Conservation (phyloP, 2,888 invertebrate species). For the Pharmacophagus antenor region DNA sequence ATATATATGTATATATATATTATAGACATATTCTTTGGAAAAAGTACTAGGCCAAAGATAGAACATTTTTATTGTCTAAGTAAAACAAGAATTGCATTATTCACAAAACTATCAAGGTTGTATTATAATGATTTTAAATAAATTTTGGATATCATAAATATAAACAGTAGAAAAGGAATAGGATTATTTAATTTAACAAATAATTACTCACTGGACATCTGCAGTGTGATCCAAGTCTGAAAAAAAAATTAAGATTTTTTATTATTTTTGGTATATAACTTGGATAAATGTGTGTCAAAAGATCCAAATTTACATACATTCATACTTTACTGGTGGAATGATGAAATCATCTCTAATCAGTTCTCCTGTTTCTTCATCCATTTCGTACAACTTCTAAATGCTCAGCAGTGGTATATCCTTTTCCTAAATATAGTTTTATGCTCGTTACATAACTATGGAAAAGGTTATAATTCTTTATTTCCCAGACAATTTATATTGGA, state of each 20-base stretch:
- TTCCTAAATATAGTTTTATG: neutral
- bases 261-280: neutral
- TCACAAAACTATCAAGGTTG: too few species aligned
- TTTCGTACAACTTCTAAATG: slow-evolving; percentile 32
- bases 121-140: too few species aligned
- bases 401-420: neutral
- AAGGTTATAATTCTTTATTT: neutral
- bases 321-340: slow-evolving; percentile 87
- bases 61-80: too few species aligned
- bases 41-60: too few species aligned
- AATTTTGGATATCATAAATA: too few species aligned
- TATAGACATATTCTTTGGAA: too few species aligned
- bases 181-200: neutral
- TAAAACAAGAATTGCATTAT: too few species aligned
- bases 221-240: slow-evolving; percentile 98
- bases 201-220: slow-evolving; percentile 95
- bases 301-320: slow-evolving; percentile 83
- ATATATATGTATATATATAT: too few species aligned
- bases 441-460: neutral
- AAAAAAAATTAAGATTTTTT: slow-evolving; percentile 39
- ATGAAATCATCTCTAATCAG: slow-evolving; percentile 82
- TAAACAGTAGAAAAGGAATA: too few species aligned
- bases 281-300: neutral
- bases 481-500: neutral
- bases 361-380: slow-evolving; percentile 74